Evolutionary conservation across 2,113 vertebrate species (phyloP).

Genomic region (Sceloporus tristichus): DNA sequence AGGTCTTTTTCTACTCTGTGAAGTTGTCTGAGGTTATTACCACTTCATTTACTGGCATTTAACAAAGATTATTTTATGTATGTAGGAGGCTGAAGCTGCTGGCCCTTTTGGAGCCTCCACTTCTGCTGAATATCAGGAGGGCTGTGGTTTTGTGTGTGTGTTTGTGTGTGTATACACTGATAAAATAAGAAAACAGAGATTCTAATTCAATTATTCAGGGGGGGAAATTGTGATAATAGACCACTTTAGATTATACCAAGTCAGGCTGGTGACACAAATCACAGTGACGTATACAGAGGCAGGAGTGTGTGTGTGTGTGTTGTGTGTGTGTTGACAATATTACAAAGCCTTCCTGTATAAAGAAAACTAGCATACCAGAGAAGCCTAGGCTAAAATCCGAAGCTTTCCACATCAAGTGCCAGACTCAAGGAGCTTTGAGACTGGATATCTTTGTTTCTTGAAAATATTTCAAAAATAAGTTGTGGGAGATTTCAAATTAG

Average conservation of each 20-base stretch:
- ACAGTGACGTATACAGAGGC: no score
- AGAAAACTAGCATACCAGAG: not conserved
- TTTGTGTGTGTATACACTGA: no score
- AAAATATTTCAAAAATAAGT: not conserved
- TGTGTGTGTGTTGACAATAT: no score
- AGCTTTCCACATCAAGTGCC: not conserved
- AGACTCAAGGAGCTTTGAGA: not conserved
- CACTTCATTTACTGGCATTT: constrained; percentile 50
- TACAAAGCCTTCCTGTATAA: not conserved
- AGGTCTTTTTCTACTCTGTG: constrained; percentile 1
- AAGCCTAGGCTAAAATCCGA: not conserved
- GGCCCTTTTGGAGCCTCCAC: constrained; percentile 25
- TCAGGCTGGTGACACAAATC: not conserved
- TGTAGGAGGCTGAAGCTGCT: constrained; percentile 21
- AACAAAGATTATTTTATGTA: constrained; percentile 49
- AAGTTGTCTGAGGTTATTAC: constrained; percentile 44
- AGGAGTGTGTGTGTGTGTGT: no score
- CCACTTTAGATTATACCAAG: not conserved
- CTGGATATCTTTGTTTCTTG: not conserved
- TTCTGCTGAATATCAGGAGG: constrained; percentile 35
- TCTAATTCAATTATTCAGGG: not conserved
- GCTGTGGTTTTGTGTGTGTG: not conserved
- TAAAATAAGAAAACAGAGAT: not conserved
- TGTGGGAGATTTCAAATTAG: not conserved
- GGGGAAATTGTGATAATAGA: no score